These are phyloP conservation scores for Stenotaenia linearis DNA, from an alignment of 2,888 invertebrate species.

Conservation along the genomic window DNA sequence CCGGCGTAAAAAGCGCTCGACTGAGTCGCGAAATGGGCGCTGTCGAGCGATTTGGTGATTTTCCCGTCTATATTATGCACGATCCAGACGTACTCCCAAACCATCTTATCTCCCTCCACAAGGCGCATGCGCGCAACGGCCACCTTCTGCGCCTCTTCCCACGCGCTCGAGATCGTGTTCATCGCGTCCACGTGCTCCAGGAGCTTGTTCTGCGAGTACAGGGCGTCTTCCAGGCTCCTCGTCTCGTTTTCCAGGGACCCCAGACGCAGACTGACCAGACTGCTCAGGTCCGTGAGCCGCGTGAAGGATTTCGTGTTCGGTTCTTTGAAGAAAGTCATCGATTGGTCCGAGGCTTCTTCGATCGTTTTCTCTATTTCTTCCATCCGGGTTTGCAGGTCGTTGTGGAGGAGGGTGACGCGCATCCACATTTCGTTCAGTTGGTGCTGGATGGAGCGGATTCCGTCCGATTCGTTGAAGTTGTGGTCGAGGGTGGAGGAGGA, in stretches of 20 bases:
- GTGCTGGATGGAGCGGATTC: not conserved
- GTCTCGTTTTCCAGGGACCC: not conserved
- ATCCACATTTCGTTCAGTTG: not conserved
- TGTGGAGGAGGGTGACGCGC: not conserved
- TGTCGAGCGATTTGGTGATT: not conserved
- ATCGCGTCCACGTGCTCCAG: not conserved
- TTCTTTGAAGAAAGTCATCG: not conserved
- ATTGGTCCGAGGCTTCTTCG: not conserved
- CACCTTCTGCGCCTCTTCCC: not conserved
- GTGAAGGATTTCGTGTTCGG: not conserved
- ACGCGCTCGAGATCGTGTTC: not conserved
- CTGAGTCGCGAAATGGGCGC: not conserved
- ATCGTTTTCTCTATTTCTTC: not conserved
- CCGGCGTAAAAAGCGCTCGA: not conserved
- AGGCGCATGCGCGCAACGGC: not conserved
- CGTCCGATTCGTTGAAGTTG: not conserved
- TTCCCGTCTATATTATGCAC: constrained; percentile 18
- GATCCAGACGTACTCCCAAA: constrained; percentile 26
- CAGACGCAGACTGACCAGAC: not conserved
- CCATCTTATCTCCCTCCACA: not conserved
- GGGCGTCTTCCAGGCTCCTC: not conserved
- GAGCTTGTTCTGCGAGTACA: not conserved
- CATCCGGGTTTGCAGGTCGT: not conserved
- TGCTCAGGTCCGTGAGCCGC: not conserved
- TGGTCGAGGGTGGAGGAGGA: not conserved